Evolutionary conservation across 2,113 vertebrate species (phyloP), one percentile per base, ranked within the genome.

Genomic region (Charina bottae): DNA sequence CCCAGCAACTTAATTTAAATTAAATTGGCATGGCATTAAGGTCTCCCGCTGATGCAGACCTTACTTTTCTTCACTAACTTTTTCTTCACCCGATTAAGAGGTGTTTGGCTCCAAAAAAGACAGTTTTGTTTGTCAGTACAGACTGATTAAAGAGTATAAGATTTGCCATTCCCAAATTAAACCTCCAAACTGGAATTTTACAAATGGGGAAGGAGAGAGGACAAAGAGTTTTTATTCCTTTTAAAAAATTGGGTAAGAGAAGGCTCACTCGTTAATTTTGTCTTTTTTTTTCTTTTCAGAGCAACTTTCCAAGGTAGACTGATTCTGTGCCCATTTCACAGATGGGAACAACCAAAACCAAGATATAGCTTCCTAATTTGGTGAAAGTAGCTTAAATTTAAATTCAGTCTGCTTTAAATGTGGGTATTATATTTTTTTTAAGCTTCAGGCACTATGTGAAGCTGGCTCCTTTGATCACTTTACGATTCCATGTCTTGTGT

Each of bases 81-180:
- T 56, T 88, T 59, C 64, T 90, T 58, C 59, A n/a, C n/a, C 26
- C 60, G 56, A 90, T 93, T 72, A 87, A 90, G 83, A 54, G 24
- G 68, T 62, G 53, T 56, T 42, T 8, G 56, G 12, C 6, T 85
- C 56, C 4, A 28, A 59, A 6, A 10, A 6, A 60, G 33, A 33
- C 54, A 9, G 3, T 17, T 86, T 2, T 56, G 17, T 6, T 15
- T 83, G 90, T 83, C 53, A 24, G 46, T 85, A 60, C 56, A 85
- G 49, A 84, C 37, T 10, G 24, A 49, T 49, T 8, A 1, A 83
- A 56, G 28, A 24, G 26, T 53, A 15, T 83, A 6, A 23, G 89
- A 28, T 54, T 72, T 37, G 85, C 33, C 59, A 83, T 59, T 88
- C 19, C 33, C 86, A 13, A 42, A n/a, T 72, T 91, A 58, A 59